Evolutionary conservation across 1,140 invertebrate species (phyloP), one percentile per base, ranked within the genome.

Genomic region (Argopecten irradians): DNA sequence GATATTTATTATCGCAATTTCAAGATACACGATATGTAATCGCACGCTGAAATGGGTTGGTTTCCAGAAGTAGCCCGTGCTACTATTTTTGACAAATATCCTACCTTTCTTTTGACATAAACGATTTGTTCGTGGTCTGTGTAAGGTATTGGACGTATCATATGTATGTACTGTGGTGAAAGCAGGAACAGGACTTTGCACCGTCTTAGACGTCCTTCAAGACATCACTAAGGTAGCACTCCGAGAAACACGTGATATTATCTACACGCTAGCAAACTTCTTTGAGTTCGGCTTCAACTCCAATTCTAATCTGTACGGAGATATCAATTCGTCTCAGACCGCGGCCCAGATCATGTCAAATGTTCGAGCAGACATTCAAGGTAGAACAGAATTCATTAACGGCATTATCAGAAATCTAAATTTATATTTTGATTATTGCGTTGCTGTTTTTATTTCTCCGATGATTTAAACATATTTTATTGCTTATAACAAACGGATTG

Each of bases 381-480:
- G 22, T n/a, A 87, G 83, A 82, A 16, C 82, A n/a, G 34, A 41
- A 22, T 28, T 32, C 33, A 83, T 87, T n/a, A 28, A 33, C n/a
- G 9, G 14, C 2, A 83, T 87, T 33, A 83, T 82, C 16, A 34
- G 22, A 39, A 13, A 83, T 34, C 11, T 87, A 32, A 87, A 36
- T 8, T n/a, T 41, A 83, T 9, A 82, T 39, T 19, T 19, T 87
- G 5, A 35, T 34, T 2, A 13, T 87, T 19, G 33, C 86, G 19
- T 34, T 87, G 22, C n/a, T 87, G 13, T 41, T 87, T 39, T 82
- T 87, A 41, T 87, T 87, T 3, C n/a, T 87, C 14, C 82, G 82
- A n/a, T n/a, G n/a, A n/a, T n/a, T n/a, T n/a, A n/a, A n/a, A n/a
- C n/a, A n/a, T n/a, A n/a, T n/a, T n/a, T n/a, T n/a, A n/a, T n/a